Conservation (phyloP, 64 coral and sea anemone species). For the Anthopleura sola region DNA sequence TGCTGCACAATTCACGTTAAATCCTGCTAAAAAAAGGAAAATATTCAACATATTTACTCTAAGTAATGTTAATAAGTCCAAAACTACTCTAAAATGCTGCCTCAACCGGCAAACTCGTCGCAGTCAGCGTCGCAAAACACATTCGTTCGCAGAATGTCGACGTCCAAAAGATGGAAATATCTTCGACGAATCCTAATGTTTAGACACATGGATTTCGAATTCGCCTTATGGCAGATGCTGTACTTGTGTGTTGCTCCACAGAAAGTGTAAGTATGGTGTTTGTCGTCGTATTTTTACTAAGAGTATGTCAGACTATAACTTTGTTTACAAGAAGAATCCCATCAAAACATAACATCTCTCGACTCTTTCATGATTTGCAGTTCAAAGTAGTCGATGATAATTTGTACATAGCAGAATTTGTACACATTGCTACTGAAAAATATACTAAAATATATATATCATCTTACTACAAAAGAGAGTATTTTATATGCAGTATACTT, state of each 20-base stretch:
- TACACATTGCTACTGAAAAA: no score
- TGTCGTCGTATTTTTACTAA: not conserved
- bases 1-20: not conserved
- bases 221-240: constrained; percentile 98
- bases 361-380: not conserved
- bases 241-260: constrained; percentile 88
- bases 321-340: constrained; percentile 8
- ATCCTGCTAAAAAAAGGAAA: not conserved
- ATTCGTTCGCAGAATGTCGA: constrained; percentile 68
- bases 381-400: not conserved
- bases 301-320: not conserved
- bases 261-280: constrained; percentile 89
- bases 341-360: not conserved
- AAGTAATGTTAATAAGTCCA: not conserved
- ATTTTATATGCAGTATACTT: no score
- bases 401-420: no score
- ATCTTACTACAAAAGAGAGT: no score
- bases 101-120: constrained; percentile 62
- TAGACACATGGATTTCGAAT: constrained; percentile 99
- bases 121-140: constrained; percentile 62
- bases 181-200: constrained; percentile 81
- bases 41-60: not conserved
- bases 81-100: constrained; percentile 38
- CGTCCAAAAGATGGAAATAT: constrained; percentile 91
- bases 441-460: no score